Conservation (phyloP, 2,888 invertebrate species). For the Eupithecia subumbrata region DNA sequence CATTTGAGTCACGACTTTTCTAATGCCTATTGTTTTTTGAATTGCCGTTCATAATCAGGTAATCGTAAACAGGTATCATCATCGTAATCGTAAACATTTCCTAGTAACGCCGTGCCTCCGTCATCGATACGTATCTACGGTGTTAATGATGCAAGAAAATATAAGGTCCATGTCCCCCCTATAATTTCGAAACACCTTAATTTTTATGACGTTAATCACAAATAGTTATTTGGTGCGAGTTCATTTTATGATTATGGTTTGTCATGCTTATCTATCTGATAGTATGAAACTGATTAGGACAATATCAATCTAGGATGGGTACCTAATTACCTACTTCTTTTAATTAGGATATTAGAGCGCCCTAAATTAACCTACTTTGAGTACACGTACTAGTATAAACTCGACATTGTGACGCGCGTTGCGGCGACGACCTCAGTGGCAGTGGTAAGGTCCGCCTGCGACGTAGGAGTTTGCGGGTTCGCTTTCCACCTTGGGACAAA, state of each 20-base stretch:
- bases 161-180: neutral
- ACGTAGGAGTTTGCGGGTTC: neutral
- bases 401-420: neutral
- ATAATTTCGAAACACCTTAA: neutral
- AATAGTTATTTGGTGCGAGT: neutral
- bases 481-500: neutral
- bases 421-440: neutral
- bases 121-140: conserved; percentile 8
- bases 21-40: conserved; percentile 33
- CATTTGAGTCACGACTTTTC: conserved; percentile 42
- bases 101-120: conserved; percentile 27
- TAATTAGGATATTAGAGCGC: neutral
- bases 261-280: neutral
- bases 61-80: too few relatives aligned
- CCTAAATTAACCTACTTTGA: neutral
- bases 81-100: conserved; percentile 31
- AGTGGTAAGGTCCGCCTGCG: neutral
- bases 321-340: neutral
- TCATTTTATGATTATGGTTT: neutral
- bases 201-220: neutral
- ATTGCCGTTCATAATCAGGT: conserved; percentile 26
- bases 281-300: neutral
- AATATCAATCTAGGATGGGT: neutral
- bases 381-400: neutral
- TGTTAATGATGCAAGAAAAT: neutral